A percentile compares a stretch with the other conserved stretches of the same genome.
phyloP scores from a whole-genome alignment of 2,888 invertebrate genomes.

The Willowsia nigromaculata region DNA sequence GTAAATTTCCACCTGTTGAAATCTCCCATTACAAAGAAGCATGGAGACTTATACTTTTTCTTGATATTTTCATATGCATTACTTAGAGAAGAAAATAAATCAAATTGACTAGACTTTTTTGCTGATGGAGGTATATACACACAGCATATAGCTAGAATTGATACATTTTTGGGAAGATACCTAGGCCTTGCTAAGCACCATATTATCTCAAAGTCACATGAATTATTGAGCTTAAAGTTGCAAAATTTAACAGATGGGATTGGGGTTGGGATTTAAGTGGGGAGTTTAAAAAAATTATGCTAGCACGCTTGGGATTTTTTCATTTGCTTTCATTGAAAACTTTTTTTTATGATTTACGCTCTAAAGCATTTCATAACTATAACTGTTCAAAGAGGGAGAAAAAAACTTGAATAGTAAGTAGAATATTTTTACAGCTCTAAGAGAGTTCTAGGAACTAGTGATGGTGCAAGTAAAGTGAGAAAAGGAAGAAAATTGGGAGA shows the following conservation, averaged over 20 bases:
- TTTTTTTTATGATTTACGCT: slow-evolving; percentile 5
- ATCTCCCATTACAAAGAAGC: neutral
- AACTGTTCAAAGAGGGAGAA: too few relatives aligned
- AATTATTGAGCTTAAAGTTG: neutral
- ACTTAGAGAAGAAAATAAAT: neutral
- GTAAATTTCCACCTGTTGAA: slow-evolving; percentile 22
- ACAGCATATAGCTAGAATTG: neutral
- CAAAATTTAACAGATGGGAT: neutral
- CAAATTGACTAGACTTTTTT: neutral
- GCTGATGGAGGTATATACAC: slow-evolving; percentile 5
- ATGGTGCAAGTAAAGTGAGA: neutral
- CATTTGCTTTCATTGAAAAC: neutral
- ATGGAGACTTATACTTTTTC: neutral
- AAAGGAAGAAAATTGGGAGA: neutral
- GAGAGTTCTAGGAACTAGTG: too few relatives aligned
- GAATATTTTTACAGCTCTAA: too few relatives aligned
- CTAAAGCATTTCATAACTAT: neutral
- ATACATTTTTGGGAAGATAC: neutral
- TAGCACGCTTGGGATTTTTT: neutral
- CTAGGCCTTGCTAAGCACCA: neutral
- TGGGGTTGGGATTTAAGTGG: too few relatives aligned
- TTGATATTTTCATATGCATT: neutral
- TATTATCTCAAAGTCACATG: slow-evolving; percentile 4
- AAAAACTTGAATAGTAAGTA: too few relatives aligned
- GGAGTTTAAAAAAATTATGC: neutral